Percentiles rank a stretch among this genome's conserved stretches.
Evolutionary conservation across 1,140 invertebrate genomes (phyloP).

Genomic region (Propsilocerus akamusi): DNA sequence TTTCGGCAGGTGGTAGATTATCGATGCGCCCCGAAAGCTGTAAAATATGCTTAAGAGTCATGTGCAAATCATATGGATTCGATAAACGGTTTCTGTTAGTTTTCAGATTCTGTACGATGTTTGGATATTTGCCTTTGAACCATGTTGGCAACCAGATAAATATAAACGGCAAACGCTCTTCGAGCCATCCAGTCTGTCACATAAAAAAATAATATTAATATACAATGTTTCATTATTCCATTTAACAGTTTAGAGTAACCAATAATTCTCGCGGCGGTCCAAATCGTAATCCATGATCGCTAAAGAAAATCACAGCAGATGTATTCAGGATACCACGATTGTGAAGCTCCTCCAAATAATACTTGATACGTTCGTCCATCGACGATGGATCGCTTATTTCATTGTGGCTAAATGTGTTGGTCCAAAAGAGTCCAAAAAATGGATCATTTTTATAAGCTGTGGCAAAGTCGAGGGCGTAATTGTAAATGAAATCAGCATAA

Average conservation of each 20-base stretch:
- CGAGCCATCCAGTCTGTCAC: conserved; percentile 67
- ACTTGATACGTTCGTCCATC: conserved; percentile 38
- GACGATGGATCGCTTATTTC: conserved; percentile 48
- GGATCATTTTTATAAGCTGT: conserved; percentile 29
- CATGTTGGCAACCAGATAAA: conserved; percentile 59
- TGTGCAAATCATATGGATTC: conserved; percentile 71
- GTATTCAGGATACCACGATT: conserved; percentile 37
- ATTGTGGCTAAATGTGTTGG: conserved; percentile 57
- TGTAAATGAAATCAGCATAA: conserved; percentile 34
- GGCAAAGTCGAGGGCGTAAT: conserved; percentile 35
- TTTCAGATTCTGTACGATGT: conserved; percentile 42
- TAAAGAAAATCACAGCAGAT: conserved; percentile 59
- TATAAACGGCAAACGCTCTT: conserved; percentile 75
- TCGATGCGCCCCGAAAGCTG: conserved; percentile 23
- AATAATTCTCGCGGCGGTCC: conserved; percentile 43
- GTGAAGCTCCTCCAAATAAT: conserved; percentile 36
- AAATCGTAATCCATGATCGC: conserved; percentile 86
- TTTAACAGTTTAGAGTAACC: not conserved
- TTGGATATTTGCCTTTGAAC: conserved; percentile 40
- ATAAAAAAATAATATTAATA: conserved; percentile 20
- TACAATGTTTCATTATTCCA: too few relatives aligned
- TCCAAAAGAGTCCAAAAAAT: conserved; percentile 68
- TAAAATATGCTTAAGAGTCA: conserved; percentile 32
- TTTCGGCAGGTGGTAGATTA: conserved; percentile 22
- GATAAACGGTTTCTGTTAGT: conserved; percentile 56